These are phyloP conservation scores for Anolis sagrei DNA, from an alignment of 2,113 vertebrate species.

Conservation along the genomic window DNA sequence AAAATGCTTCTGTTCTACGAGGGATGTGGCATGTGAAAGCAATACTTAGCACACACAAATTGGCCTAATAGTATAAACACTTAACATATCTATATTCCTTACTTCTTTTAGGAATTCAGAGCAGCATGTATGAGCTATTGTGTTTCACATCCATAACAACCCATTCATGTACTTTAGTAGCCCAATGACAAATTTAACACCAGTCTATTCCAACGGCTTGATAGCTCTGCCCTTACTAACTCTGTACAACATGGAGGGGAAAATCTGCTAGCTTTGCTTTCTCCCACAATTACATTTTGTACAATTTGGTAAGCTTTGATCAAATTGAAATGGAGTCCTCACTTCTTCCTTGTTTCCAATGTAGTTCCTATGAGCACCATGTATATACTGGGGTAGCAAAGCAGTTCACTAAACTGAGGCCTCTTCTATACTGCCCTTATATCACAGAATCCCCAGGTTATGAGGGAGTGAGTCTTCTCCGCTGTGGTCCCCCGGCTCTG, in stretches of 20 bases:
- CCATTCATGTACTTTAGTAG: no score
- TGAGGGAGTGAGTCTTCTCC: no score
- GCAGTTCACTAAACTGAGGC: no score
- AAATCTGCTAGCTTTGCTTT: no score
- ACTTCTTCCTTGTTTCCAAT: no score
- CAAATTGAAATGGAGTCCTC: no score
- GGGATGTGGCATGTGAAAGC: not conserved
- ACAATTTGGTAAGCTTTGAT: no score
- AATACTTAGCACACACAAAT: not conserved
- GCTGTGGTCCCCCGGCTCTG: no score
- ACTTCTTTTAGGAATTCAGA: not conserved
- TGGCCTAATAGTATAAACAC: not conserved
- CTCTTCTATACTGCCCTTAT: no score
- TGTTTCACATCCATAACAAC: not conserved
- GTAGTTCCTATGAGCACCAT: no score
- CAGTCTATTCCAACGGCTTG: not conserved
- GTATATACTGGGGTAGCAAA: not conserved
- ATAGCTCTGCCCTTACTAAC: not conserved
- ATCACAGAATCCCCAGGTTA: no score
- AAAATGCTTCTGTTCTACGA: not conserved
- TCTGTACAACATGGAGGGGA: not conserved
- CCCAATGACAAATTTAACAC: not conserved
- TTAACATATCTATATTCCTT: not conserved
- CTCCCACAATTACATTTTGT: no score
- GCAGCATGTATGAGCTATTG: not conserved